Conservation (phyloP, 2,888 invertebrate genomes). For the Trachelus stipa region DNA sequence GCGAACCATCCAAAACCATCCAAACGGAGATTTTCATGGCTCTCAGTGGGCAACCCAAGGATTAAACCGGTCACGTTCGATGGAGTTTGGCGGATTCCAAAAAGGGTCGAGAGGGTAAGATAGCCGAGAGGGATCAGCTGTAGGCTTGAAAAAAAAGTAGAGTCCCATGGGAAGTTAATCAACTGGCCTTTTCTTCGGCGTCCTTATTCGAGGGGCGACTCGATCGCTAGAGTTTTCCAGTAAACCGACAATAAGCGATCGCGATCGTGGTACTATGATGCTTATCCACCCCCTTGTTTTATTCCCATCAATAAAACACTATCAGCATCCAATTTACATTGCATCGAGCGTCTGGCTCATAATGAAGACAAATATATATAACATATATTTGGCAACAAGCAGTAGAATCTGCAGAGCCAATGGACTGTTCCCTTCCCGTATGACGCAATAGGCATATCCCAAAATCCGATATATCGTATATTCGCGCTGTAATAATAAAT, state of each 20-base stretch:
- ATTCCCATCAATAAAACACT: neutral
- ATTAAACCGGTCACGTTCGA: constrained; percentile 63
- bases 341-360: neutral
- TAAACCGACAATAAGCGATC: neutral
- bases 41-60: constrained; percentile 12
- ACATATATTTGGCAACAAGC: neutral
- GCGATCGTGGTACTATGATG: neutral
- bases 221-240: neutral
- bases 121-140: constrained; percentile 64
- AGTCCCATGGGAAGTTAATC: constrained; percentile 66
- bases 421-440: neutral
- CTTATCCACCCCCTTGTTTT: neutral
- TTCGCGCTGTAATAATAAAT: constrained; percentile 36
- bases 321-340: neutral
- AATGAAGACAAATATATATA: neutral
- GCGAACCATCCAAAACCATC: no score
- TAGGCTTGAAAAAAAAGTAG: constrained; percentile 56
- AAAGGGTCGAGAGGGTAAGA: constrained; percentile 38
- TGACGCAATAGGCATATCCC: neutral
- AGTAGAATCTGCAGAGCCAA: neutral
- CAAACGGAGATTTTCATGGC: neutral
- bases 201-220: constrained; percentile 48
- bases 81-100: constrained; percentile 38
- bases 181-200: constrained; percentile 60
- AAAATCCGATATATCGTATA: constrained; percentile 4